phyloP scores from a whole-genome alignment of 2,113 vertebrate species.

The Paedocypris sp. region DNA sequence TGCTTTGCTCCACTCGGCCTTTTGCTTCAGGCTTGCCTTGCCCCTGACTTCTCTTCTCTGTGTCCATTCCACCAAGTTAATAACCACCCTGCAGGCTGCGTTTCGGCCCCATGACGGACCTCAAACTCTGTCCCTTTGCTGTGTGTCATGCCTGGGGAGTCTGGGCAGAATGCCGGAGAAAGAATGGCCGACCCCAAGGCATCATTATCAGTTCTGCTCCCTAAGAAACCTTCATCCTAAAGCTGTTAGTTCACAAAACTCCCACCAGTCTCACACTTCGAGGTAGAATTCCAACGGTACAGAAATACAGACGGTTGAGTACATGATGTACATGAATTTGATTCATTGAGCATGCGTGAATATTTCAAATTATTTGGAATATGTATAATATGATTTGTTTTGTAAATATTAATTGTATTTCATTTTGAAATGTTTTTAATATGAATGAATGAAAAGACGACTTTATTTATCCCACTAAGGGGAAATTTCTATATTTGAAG shows the following conservation, averaged over 20 bases:
- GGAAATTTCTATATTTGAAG: no score
- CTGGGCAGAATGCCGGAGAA: constrained; percentile 1
- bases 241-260: neutral
- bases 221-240: neutral
- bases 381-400: no score
- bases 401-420: no score
- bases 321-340: no score
- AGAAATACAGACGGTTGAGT: neutral
- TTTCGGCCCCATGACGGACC: constrained; percentile 6
- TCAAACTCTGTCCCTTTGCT: constrained; percentile 14
- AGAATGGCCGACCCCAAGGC: constrained; percentile 25
- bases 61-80: constrained; percentile 15
- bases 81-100: constrained; percentile 5
- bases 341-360: no score
- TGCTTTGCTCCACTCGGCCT: neutral
- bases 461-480: no score
- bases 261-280: neutral
- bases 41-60: neutral
- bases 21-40: constrained; percentile 6
- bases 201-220: constrained; percentile 23
- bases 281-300: no score
- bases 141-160: neutral
- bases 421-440: no score
- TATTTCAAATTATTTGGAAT: no score
- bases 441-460: no score